Evolutionary conservation across 1,140 invertebrate species (phyloP).

Genomic region (Phymorhynchus buccinoides): DNA sequence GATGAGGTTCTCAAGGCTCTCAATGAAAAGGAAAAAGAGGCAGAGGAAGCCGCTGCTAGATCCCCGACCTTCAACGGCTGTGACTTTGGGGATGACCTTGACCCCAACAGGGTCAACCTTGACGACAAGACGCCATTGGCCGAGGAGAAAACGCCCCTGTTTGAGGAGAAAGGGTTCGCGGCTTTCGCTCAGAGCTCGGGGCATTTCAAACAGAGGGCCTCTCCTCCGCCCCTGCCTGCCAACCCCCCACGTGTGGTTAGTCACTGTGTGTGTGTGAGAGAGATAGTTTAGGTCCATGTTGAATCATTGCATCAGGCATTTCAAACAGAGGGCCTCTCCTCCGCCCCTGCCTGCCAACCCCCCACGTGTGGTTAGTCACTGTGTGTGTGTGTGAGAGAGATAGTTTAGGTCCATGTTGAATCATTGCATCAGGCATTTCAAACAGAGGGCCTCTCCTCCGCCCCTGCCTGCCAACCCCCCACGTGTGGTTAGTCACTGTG

Average conservation of each 20-base stretch:
- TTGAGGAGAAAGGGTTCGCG: conserved; percentile 17
- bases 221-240: conserved; percentile 38
- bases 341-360: conserved; percentile 42
- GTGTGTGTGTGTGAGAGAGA: no score
- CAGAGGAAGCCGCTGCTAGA: conserved; percentile 32
- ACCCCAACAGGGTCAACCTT: conserved; percentile 20
- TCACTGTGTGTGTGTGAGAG: not conserved
- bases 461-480: conserved; percentile 43
- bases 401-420: no score
- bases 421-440: no score
- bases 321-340: conserved; percentile 21
- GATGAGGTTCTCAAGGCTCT: conserved; percentile 93
- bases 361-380: conserved; percentile 46
- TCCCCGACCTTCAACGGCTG: conserved; percentile 23
- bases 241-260: conserved; percentile 48
- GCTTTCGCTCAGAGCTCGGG: not conserved
- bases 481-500: conserved; percentile 43
- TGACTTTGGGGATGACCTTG: conserved; percentile 19
- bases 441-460: conserved; percentile 30
- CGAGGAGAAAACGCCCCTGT: conserved; percentile 26
- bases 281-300: no score
- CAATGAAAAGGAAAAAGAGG: conserved; percentile 70
- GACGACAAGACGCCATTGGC: conserved; percentile 32
- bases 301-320: no score
- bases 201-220: not conserved